Evolutionary conservation across 1,140 invertebrate species (phyloP).

Genomic region (Cydia splendana): DNA sequence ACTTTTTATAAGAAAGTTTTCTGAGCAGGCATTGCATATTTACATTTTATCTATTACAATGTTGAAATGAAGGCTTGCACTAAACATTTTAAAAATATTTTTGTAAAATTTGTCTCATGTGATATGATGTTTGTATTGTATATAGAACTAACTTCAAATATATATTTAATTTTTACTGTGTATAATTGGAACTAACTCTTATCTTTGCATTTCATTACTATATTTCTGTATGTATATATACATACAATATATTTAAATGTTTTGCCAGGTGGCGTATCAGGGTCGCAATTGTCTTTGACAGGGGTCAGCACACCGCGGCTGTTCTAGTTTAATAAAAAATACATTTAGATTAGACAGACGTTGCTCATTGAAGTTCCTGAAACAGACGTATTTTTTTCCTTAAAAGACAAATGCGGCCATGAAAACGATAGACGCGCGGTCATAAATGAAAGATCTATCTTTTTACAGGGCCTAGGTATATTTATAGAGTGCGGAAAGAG

Average conservation of each 20-base stretch:
- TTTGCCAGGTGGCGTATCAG: background rate
- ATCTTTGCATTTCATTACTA: slow-evolving; percentile 12
- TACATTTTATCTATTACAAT: slow-evolving; percentile 30
- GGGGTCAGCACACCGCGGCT: background rate
- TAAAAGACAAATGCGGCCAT: background rate
- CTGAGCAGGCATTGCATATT: slow-evolving; percentile 30
- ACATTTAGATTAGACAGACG: background rate
- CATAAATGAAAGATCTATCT: background rate
- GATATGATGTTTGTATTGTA: slow-evolving; percentile 30
- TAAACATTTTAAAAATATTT: slow-evolving; percentile 32
- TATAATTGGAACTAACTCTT: slow-evolving; percentile 3
- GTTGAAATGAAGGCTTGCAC: slow-evolving; percentile 29
- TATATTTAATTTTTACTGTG: slow-evolving; percentile 24
- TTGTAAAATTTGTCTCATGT: slow-evolving; percentile 27
- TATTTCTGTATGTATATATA: background rate
- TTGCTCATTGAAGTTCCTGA: background rate
- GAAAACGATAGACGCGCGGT: background rate
- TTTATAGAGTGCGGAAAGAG: background rate
- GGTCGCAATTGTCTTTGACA: background rate
- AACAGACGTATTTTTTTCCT: background rate
- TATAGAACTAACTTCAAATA: slow-evolving; percentile 22
- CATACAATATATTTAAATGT: slow-evolving; percentile 13
- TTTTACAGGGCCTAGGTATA: slow-evolving; percentile 29
- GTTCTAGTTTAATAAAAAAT: background rate
- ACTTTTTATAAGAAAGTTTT: slow-evolving; percentile 20